Base-by-base conservation (phyloP, 2,888 invertebrate genomes). In the Globia sparganii region DNA sequence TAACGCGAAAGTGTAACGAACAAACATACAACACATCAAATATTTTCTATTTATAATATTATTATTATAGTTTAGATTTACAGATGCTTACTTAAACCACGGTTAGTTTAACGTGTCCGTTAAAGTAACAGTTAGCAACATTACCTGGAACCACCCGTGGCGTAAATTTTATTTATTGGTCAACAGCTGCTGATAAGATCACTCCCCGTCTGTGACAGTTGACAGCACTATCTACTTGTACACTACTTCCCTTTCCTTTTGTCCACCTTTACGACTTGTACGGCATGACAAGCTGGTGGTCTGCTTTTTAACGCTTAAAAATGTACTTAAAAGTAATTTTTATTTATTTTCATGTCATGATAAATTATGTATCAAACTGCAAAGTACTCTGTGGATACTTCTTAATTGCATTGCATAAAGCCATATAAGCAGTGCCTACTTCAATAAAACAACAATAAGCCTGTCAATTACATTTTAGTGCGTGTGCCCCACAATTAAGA, bases 141-240 rank as follows among this genome's bases (percentile, higher is more conserved):
- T 49, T 83, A 70, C 80, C 70, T 61, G 65, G 80, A 70, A 70
- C 46, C 25, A 68, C 28, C 18, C 58, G 61, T 37, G 66, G n/a
- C 34, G 34, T 84, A 73, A 46, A 53, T 59, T 64, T 68, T 46
- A 81, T 78, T 43, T 61, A 78, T 65, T 43, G 56, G 34, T 21
- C n/a, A 61, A 56, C 21, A 84, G 59, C 69, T 80, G 80, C 56
- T 84, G 85, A 81, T 81, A 81, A 80, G 40, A 81, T 81, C 84
- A 65, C 13, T 80, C 46, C 59, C 69, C 65, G 65, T 61, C 2
- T 68, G 34, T 64, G 80, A 56, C 84, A 58, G 53, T 79, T 65
- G 83, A 78, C 70, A 65, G 37, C 21, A 59, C 65, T 69, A 69
- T 81, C 81, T 73, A 49, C 78, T n/a, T 46, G 70, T 56, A 56